Conservation (phyloP, 2,888 invertebrate species). For the Heliconius aoede region DNA sequence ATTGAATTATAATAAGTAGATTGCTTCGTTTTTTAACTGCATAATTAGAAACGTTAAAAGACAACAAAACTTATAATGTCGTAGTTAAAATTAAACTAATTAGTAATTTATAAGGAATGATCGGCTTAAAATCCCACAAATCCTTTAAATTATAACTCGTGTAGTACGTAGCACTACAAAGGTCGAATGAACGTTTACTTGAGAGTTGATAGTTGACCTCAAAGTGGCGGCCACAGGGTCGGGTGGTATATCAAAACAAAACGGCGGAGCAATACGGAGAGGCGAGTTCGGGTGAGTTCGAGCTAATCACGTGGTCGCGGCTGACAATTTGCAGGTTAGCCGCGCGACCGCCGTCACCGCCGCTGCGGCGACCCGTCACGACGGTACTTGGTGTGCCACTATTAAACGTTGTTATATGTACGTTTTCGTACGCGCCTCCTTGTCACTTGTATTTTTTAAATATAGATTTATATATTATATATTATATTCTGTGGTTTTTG, state of each 20-base stretch:
- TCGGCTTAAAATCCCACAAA: conserved; percentile 28
- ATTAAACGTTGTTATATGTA: no score
- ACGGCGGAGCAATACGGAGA: conserved; percentile 40
- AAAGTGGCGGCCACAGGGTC: conserved; percentile 49
- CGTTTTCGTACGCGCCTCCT: conserved; percentile 38
- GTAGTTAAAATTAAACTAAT: conserved; percentile 2
- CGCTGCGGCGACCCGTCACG: conserved; percentile 49
- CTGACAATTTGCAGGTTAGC: conserved; percentile 70
- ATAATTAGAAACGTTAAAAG: neutral
- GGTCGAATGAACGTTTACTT: conserved; percentile 35
- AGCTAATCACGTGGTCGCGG: conserved; percentile 66
- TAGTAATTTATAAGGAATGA: neutral
- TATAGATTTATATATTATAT: neutral
- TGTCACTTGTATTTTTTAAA: neutral
- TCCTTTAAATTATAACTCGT: conserved; percentile 37
- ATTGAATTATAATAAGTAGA: no score
- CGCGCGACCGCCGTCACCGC: conserved; percentile 58
- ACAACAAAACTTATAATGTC: neutral
- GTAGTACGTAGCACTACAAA: conserved; percentile 30
- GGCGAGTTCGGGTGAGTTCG: conserved; percentile 45
- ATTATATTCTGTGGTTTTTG: neutral
- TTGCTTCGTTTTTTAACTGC: no score
- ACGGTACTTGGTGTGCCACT: conserved; percentile 49
- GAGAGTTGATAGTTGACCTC: conserved; percentile 51
- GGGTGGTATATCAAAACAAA: conserved; percentile 50